Evolutionary conservation across 2,888 invertebrate genomes (phyloP), one percentile per base, ranked within the genome.

Genomic region (Dryobota labecula): DNA sequence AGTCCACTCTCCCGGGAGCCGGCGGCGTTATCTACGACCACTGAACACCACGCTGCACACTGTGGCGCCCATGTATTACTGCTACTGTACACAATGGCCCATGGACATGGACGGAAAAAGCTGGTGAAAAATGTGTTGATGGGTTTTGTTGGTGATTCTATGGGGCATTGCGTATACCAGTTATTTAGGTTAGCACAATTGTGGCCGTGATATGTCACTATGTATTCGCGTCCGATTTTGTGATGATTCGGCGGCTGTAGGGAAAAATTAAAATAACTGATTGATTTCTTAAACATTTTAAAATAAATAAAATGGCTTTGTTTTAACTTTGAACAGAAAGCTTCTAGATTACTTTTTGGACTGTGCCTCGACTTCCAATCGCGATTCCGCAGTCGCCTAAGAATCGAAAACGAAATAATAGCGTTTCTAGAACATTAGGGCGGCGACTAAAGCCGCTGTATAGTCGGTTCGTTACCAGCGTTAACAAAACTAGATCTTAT

Each of bases 1-100:
- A 88, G 65, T 98, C 99, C 8, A 97, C 97, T 9, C 96, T 99
- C 69, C 99, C 99, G 7, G 99, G 99, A 30, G 98, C 98, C 3
- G 99, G 99, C 43, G 99, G 99, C 24, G 98, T 99, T 73, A 96
- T 98, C 79, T 91, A 92, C 89, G 88, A 89, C 56, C 87, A 92
- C 78, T 94, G 91, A 92, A 79, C 87, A 7, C 15, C 5, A 9
- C 49, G 15, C 20, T 9, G 1, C 20, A 18, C 38, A 7, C 20
- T 6, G 20, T 57, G 78, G 78, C 41, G 11, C 20, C 49, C 72
- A 47, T 66, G 72, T 69, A 80, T 80, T 80, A 78, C 53, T 47
- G 57, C 78, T 78, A 30, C 60, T 71, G 24, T 62, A 73, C 73
- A 78, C 78, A 78, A 63, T 78, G 62, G 43, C 20, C 20, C 13